These are phyloP conservation scores for Trachelus stipa DNA, from an alignment of 2,888 invertebrate species.

Conservation along the genomic window DNA sequence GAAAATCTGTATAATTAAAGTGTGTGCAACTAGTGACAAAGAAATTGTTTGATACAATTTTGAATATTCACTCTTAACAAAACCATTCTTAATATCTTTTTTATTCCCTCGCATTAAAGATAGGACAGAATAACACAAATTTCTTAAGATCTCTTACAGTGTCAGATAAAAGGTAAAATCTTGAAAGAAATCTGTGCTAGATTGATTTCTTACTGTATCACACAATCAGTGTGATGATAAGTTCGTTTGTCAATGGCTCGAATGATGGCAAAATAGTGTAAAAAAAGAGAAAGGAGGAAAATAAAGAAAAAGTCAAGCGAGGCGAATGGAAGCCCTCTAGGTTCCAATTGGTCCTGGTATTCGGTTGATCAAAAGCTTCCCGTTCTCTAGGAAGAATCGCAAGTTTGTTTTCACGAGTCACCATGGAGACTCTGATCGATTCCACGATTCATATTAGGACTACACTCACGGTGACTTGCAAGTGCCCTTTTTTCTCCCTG, in stretches of 20 bases:
- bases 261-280: not conserved
- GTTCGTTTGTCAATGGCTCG: not conserved
- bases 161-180: not conserved
- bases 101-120: not conserved
- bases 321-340: not conserved
- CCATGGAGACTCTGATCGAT: conserved; percentile 23
- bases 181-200: not conserved
- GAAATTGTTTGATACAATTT: not conserved
- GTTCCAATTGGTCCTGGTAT: not conserved
- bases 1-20: not conserved
- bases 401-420: conserved; percentile 21
- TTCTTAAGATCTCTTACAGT: not conserved
- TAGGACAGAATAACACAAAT: not conserved
- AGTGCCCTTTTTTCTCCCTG: not conserved
- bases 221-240: not conserved
- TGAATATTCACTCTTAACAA: not conserved
- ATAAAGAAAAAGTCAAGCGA: not conserved
- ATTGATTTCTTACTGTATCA: not conserved
- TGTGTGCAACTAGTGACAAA: not conserved
- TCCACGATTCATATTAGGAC: conserved; percentile 21
- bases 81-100: not conserved
- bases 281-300: not conserved
- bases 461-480: conserved; percentile 1
- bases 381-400: conserved; percentile 11
- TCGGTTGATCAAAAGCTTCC: not conserved